Evolutionary conservation across 2,113 vertebrate genomes (phyloP).

Genomic region (Tetraodon nigroviridis): DNA sequence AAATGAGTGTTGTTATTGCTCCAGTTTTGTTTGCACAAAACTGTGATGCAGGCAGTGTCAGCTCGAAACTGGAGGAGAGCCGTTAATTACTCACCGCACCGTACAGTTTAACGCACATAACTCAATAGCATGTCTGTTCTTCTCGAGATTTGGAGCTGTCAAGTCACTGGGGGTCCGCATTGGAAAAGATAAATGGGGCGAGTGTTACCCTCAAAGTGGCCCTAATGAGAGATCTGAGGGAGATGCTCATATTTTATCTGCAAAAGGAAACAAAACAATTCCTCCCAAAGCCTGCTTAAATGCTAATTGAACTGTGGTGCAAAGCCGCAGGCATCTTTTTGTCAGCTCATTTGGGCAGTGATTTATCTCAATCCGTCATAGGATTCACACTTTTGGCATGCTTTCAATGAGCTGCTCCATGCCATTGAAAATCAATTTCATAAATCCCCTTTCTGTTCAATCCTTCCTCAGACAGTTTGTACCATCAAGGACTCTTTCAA

Average conservation of each 20-base stretch:
- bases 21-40: slow-evolving; percentile 26
- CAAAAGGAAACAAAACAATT: slow-evolving; percentile 68
- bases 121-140: slow-evolving; percentile 40
- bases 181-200: slow-evolving; percentile 66
- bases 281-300: slow-evolving; percentile 73
- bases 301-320: slow-evolving; percentile 79
- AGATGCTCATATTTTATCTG: slow-evolving; percentile 74
- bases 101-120: slow-evolving; percentile 43
- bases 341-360: slow-evolving; percentile 74
- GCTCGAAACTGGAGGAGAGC: slow-evolving; percentile 37
- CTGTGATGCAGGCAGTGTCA: slow-evolving; percentile 5
- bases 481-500: slow-evolving; percentile 27
- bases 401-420: slow-evolving; percentile 64
- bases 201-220: slow-evolving; percentile 66
- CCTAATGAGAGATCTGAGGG: slow-evolving; percentile 71
- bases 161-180: slow-evolving; percentile 56
- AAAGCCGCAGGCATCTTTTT: slow-evolving; percentile 71
- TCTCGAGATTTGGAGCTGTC: slow-evolving; percentile 48
- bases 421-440: slow-evolving; percentile 71
- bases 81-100: slow-evolving; percentile 42
- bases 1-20: slow-evolving; percentile 25
- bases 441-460: slow-evolving; percentile 58
- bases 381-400: slow-evolving; percentile 63
- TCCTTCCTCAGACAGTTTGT: slow-evolving; percentile 43
- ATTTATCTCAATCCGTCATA: slow-evolving; percentile 79